Percentiles rank a stretch among this genome's conserved stretches.
phyloP scores from a whole-genome alignment of 2,113 vertebrate species.

The Bubo bubo region DNA sequence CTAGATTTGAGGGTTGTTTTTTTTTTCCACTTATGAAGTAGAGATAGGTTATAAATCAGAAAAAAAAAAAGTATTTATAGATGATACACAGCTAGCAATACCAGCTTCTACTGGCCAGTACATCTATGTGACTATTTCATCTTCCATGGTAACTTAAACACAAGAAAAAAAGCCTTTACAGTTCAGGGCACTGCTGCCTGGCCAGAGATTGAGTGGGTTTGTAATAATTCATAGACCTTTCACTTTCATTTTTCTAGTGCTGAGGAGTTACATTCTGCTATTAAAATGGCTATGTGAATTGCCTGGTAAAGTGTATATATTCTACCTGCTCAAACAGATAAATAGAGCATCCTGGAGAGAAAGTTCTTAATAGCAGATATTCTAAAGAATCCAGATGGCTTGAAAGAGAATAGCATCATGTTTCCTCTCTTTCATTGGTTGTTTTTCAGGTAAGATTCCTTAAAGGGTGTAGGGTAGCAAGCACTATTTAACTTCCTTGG shows the following conservation, averaged over 20 bases:
- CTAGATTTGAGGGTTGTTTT: neutral
- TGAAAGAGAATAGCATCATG: neutral
- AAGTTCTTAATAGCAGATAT: neutral
- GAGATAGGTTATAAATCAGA: constrained; percentile 82
- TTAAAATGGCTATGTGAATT: constrained; percentile 72
- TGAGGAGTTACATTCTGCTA: constrained; percentile 81
- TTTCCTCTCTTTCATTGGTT: neutral
- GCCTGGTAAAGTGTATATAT: neutral
- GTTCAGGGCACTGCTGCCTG: constrained; percentile 75
- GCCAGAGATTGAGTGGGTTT: constrained; percentile 76
- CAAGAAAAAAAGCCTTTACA: constrained; percentile 85
- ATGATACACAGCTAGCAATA: constrained; percentile 79
- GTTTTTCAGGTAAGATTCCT: neutral
- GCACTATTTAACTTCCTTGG: neutral
- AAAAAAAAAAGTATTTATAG: constrained; percentile 74
- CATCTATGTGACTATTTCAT: constrained; percentile 84
- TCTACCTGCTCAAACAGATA: neutral
- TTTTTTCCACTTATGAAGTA: constrained; percentile 72
- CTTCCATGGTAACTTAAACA: constrained; percentile 94
- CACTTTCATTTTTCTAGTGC: constrained; percentile 81
- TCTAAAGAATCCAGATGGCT: neutral
- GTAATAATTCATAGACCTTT: constrained; percentile 90
- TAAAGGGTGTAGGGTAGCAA: neutral
- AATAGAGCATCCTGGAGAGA: neutral
- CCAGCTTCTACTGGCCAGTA: constrained; percentile 71